These are phyloP conservation scores for Rugalucina vietnamica DNA, from an alignment of 2,888 invertebrate genomes.

Conservation along the genomic window DNA sequence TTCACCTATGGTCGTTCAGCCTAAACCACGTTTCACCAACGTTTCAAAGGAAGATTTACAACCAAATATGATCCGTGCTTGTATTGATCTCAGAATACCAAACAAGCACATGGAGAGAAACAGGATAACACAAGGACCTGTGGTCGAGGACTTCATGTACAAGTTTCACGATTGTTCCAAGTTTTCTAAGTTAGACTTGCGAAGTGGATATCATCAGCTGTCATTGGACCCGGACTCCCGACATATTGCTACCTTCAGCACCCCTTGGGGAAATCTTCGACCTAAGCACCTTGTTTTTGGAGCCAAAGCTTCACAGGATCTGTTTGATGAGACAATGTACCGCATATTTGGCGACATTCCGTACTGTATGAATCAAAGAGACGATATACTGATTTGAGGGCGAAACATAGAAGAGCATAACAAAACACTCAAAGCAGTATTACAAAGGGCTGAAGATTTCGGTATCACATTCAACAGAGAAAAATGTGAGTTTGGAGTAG, in stretches of 20 bases:
- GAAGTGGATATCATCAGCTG: neutral
- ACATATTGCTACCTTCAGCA: neutral
- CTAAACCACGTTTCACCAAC: neutral
- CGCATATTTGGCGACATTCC: slow-evolving; percentile 4
- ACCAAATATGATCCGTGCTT: slow-evolving; percentile 10
- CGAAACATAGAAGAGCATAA: slow-evolving; percentile 31
- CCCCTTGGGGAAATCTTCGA: slow-evolving; percentile 22
- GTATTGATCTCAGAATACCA: neutral
- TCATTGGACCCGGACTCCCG: neutral
- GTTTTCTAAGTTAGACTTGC: slow-evolving; percentile 22
- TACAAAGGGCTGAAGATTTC: slow-evolving; percentile 34
- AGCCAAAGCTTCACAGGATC: slow-evolving; percentile 35
- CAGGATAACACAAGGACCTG: slow-evolving; percentile 32
- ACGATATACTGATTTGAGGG: neutral
- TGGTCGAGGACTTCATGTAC: slow-evolving; percentile 42
- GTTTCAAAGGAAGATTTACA: neutral
- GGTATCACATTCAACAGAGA: slow-evolving; percentile 29
- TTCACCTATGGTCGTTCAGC: slow-evolving; percentile 7
- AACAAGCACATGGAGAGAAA: slow-evolving; percentile 24
- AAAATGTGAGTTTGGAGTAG: slow-evolving; percentile 32
- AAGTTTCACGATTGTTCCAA: slow-evolving; percentile 22
- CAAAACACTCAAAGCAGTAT: slow-evolving; percentile 23
- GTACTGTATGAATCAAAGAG: slow-evolving; percentile 3
- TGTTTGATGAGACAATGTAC: slow-evolving; percentile 10
- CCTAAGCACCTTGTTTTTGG: slow-evolving; percentile 29